phyloP scores from a whole-genome alignment of 2,888 invertebrate species.

The Chelonus formosanus region DNA sequence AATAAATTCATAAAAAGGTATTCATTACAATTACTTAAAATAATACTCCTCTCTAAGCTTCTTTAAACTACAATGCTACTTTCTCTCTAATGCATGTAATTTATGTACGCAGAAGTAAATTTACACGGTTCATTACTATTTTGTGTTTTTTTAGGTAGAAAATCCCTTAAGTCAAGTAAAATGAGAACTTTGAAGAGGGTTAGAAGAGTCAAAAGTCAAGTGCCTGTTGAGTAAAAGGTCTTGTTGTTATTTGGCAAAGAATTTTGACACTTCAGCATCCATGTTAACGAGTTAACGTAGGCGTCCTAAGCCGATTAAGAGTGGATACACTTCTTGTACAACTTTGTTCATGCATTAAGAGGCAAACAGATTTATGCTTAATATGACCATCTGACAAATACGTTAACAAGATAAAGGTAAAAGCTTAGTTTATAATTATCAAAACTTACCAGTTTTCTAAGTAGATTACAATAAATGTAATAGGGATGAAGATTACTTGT shows the following conservation, averaged over 20 bases:
- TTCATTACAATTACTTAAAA: too few relatives aligned
- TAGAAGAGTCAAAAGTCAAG: conserved; percentile 40
- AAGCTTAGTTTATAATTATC: too few relatives aligned
- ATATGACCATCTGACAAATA: conserved; percentile 40
- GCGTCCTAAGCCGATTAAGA: conserved; percentile 40
- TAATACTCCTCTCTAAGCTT: too few relatives aligned
- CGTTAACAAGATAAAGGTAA: conserved; percentile 27
- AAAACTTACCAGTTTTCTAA: too few relatives aligned
- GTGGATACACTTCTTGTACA: conserved; percentile 6
- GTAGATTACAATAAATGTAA: conserved; percentile 2
- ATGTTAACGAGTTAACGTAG: conserved; percentile 15
- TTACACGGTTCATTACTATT: too few relatives aligned
- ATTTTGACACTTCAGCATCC: conserved; percentile 28
- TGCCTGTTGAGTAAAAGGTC: conserved; percentile 39
- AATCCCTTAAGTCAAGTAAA: not conserved
- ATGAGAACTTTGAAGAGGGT: conserved; percentile 21
- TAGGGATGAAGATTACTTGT: not conserved
- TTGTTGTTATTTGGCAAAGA: conserved; percentile 44
- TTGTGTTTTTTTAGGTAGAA: too few relatives aligned
- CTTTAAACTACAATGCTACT: too few relatives aligned
- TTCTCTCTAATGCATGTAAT: too few relatives aligned
- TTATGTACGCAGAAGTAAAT: too few relatives aligned
- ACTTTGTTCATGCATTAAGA: too few relatives aligned
- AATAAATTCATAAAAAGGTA: too few relatives aligned
- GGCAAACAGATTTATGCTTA: too few relatives aligned